Evolutionary conservation across 2,888 invertebrate genomes (phyloP).

Genomic region (Epistrophe eligans): DNA sequence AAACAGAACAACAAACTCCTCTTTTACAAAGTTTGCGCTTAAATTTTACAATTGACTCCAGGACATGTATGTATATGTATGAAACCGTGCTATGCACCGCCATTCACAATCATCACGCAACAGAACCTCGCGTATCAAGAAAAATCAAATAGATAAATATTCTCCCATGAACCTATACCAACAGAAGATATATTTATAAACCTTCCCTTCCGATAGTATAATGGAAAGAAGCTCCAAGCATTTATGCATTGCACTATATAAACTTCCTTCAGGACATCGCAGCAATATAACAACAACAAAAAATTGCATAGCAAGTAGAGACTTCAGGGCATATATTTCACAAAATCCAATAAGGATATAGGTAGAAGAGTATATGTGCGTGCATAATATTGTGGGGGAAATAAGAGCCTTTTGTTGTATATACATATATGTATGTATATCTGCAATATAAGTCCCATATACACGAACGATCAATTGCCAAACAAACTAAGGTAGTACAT

Average conservation of each 20-base stretch:
- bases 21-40: constrained; percentile 28
- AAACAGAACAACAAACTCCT: background rate
- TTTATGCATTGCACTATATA: constrained; percentile 22
- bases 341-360: background rate
- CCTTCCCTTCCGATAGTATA: background rate
- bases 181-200: background rate
- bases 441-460: constrained; percentile 42
- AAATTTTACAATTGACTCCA: constrained; percentile 52
- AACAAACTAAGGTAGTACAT: constrained; percentile 31
- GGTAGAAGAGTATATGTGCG: constrained; percentile 20
- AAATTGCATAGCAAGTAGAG: background rate
- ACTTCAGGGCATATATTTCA: constrained; percentile 37
- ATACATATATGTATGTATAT: background rate
- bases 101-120: constrained; percentile 43
- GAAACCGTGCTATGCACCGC: constrained; percentile 49
- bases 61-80: background rate
- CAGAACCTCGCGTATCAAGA: constrained; percentile 28
- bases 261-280: constrained; percentile 28
- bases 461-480: constrained; percentile 61
- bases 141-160: constrained; percentile 46
- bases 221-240: constrained; percentile 5
- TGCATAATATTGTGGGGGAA: constrained; percentile 49
- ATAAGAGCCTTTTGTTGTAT: constrained; percentile 39
- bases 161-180: background rate
- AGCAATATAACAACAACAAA: background rate